Evolutionary conservation across 2,797 vertebrate genomes (phyloP).

Genomic region (Macrochelys suwanniensis): DNA sequence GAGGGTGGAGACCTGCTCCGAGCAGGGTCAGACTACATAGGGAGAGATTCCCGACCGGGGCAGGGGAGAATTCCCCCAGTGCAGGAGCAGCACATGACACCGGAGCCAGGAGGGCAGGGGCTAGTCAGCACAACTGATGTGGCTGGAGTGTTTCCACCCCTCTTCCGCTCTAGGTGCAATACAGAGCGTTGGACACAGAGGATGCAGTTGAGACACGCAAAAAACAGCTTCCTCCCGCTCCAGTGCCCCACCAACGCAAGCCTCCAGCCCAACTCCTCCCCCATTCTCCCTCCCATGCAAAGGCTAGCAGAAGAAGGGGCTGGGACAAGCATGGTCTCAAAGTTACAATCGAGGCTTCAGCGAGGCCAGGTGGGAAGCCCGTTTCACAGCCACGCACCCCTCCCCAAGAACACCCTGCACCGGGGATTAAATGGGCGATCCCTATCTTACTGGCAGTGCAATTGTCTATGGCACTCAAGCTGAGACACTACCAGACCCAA

Average conservation of each 20-base stretch:
- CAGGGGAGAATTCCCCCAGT: background rate
- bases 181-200: background rate
- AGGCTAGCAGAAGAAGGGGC: background rate
- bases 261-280: background rate
- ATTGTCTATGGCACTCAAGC: background rate
- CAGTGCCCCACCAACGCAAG: background rate
- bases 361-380: background rate
- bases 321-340: background rate
- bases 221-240: background rate
- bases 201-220: background rate
- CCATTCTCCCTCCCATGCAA: background rate
- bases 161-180: background rate
- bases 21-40: too few species aligned
- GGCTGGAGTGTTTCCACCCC: background rate
- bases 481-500: background rate
- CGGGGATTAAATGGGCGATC: background rate
- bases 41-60: too few species aligned
- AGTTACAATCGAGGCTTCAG: background rate
- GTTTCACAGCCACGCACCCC: background rate
- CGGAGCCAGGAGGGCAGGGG: background rate
- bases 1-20: too few species aligned
- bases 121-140: background rate
- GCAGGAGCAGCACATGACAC: background rate
- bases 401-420: background rate
- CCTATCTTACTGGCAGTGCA: too few species aligned